phyloP scores from a whole-genome alignment of 2,113 vertebrate genomes.

The Chloropsis hardwickii region DNA sequence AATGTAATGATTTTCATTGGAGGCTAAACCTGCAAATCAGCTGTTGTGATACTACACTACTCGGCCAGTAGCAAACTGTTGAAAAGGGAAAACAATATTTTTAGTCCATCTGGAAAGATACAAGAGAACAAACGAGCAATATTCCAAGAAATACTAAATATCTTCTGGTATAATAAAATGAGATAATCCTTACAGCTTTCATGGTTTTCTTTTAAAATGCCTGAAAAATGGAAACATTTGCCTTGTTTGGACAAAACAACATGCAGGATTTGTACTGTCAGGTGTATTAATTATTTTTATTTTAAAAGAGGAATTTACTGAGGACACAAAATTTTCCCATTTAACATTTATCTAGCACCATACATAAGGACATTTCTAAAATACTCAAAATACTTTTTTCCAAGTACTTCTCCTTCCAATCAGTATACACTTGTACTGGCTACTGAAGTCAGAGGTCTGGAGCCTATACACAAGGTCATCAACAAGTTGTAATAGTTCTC shows the following conservation, averaged over 20 bases:
- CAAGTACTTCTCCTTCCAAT: neutral
- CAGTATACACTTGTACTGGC: neutral
- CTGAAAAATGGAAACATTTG: neutral
- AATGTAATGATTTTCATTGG: neutral
- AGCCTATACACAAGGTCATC: neutral
- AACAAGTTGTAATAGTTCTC: neutral
- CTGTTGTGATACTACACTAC: neutral
- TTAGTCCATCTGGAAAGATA: neutral
- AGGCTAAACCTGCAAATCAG: neutral
- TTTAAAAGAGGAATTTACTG: neutral
- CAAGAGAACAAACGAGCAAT: neutral
- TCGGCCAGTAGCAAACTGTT: neutral
- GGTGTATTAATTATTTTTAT: neutral
- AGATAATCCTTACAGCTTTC: neutral
- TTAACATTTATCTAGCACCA: neutral
- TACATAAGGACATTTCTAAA: neutral
- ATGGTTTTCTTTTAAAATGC: neutral
- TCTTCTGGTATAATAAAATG: neutral
- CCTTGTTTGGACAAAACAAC: neutral
- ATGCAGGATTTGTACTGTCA: neutral
- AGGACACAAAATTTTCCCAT: neutral
- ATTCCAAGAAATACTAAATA: neutral
- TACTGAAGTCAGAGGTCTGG: neutral
- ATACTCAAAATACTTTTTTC: neutral
- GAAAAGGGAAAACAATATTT: neutral